phyloP scores from a whole-genome alignment of 2,797 vertebrate species.

The Fistularia tabacaria region DNA sequence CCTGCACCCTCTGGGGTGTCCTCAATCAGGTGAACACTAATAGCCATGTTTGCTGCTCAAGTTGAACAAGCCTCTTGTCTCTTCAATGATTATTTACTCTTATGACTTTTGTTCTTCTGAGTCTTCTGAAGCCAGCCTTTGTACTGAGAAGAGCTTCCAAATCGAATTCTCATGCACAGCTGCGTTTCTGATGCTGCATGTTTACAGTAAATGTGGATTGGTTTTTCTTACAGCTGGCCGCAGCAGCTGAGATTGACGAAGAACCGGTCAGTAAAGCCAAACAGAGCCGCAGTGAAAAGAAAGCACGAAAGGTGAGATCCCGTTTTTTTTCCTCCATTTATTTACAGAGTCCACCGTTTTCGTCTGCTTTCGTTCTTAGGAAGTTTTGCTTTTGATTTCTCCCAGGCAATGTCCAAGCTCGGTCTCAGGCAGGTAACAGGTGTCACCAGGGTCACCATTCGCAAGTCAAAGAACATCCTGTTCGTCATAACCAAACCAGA shows the following conservation, averaged over 20 bases:
- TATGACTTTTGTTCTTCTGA: conserved; percentile 99
- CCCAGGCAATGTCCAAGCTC: conserved; percentile 96
- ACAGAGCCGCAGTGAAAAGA: conserved; percentile 98
- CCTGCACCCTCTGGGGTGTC: no score
- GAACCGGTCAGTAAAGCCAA: conserved; percentile 99
- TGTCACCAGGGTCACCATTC: conserved; percentile 96
- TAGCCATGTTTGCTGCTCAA: neutral
- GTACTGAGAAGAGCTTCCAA: conserved; percentile 78
- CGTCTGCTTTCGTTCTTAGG: neutral
- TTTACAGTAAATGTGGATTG: conserved; percentile 3
- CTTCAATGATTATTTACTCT: conserved; percentile 81
- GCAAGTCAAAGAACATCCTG: conserved; percentile 98
- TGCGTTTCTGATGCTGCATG: neutral
- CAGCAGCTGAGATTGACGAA: conserved; percentile 96
- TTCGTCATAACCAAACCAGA: conserved; percentile 99
- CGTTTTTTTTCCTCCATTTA: neutral
- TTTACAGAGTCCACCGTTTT: neutral
- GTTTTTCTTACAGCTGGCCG: conserved; percentile 80
- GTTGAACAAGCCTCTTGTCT: conserved; percentile 14
- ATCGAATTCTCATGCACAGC: neutral
- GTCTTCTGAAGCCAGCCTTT: conserved; percentile 81
- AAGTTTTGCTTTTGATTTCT: conserved; percentile 2
- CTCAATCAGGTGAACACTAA: no score
- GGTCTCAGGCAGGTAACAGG: conserved; percentile 98
- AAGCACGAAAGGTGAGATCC: conserved; percentile 88